phyloP scores from a whole-genome alignment of 2,113 vertebrate species.

The Proteles cristata region DNA sequence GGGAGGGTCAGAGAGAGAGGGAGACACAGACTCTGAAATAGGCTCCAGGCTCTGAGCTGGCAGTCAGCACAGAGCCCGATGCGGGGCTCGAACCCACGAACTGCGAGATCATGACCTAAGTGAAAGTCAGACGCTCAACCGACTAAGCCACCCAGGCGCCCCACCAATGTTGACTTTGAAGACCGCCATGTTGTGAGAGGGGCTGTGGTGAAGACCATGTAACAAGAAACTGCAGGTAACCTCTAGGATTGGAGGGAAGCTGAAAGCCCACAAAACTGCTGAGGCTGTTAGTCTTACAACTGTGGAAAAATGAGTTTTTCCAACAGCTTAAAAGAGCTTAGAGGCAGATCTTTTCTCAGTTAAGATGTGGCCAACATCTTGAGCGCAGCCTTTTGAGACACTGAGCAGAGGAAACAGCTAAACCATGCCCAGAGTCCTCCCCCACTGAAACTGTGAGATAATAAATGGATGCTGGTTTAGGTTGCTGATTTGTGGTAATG shows the following conservation, averaged over 20 bases:
- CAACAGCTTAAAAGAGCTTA: not conserved
- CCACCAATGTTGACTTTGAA: not conserved
- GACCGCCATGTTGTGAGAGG: not conserved
- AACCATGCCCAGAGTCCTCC: not conserved
- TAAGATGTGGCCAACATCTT: not conserved
- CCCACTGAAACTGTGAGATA: not conserved
- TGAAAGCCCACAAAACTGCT: not conserved
- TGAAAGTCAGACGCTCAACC: too few relatives aligned
- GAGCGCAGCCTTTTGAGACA: not conserved
- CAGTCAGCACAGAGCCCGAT: too few relatives aligned
- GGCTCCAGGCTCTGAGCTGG: too few relatives aligned
- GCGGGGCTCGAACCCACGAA: too few relatives aligned
- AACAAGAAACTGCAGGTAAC: not conserved
- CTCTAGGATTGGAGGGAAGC: not conserved
- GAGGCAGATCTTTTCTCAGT: not conserved
- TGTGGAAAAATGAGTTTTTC: not conserved
- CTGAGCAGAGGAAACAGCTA: not conserved
- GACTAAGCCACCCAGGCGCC: too few relatives aligned
- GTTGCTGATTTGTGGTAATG: not conserved
- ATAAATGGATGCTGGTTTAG: not conserved
- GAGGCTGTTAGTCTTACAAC: not conserved
- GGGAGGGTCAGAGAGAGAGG: too few relatives aligned
- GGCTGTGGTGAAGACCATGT: not conserved
- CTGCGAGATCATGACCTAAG: too few relatives aligned
- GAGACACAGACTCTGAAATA: too few relatives aligned